Evolutionary conservation across 2,888 invertebrate species (phyloP).

Genomic region (Philonicus albiceps): DNA sequence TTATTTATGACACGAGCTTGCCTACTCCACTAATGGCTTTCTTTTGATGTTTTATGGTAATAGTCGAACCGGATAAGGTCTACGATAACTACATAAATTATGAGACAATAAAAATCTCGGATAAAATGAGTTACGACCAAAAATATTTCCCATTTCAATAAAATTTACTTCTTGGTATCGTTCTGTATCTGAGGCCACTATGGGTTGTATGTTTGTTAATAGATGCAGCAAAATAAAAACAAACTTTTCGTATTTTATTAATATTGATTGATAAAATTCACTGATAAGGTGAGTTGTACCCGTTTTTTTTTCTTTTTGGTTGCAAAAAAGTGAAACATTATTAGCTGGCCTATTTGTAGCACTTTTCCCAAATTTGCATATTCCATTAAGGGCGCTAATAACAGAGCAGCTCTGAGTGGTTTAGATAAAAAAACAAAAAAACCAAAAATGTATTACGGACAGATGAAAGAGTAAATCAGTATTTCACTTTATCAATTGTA

Average conservation of each 20-base stretch:
- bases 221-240: neutral
- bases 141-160: conserved; percentile 10
- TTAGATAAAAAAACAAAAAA: neutral
- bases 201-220: neutral
- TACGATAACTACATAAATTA: conserved; percentile 24
- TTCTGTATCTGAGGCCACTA: neutral
- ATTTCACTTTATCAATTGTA: no score
- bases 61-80: conserved; percentile 14
- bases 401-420: neutral
- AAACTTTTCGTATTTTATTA: neutral
- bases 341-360: neutral
- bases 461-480: neutral
- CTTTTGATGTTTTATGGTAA: conserved; percentile 33
- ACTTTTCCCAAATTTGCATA: neutral
- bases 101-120: conserved; percentile 31
- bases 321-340: neutral
- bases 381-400: neutral
- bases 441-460: neutral
- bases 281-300: neutral
- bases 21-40: conserved; percentile 17
- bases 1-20: conserved; percentile 20
- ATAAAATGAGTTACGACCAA: conserved; percentile 30
- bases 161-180: neutral
- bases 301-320: neutral
- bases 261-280: neutral